Evolutionary conservation across 2,113 vertebrate species (phyloP), one percentile per base, ranked within the genome.

Genomic region (Takifugu bimaculatus): DNA sequence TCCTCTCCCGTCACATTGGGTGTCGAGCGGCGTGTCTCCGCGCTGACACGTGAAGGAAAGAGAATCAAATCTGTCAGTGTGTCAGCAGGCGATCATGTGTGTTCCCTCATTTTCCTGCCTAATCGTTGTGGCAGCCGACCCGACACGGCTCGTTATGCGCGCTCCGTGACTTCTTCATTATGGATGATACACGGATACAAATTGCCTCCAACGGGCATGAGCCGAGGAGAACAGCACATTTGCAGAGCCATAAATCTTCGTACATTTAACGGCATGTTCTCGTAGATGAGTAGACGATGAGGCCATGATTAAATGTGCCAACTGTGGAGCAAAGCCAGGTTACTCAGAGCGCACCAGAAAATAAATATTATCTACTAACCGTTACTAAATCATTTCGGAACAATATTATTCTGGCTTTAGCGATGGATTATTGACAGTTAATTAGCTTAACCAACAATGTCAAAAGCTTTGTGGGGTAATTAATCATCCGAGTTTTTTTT

Each of bases 111-210:
- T 53, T 51, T 35, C 26, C 15, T 20, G 20, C 3, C 44, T 12
- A 32, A 54, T 25, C 15, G n/a, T 47, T 3, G 26, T 57, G 13
- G 26, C 35, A 63, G 26, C 32, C 13, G 5, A 43, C 35, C 25
- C 27, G 42, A 9, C 26, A 32, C 5, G 1, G 15, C n/a, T 45
- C 42, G 44, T 6, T 14, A 13, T 29, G 20, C 6, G 5, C 32
- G 54, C 28, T 20, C 25, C 20, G 4, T 2, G 5, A 67, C 25
- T 26, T 47, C 39, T 71, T 56, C 13, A 64, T 55, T 58, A 64
- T 70, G 5, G 12, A 55, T 57, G 27, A 42, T 42, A 51, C 5
- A 59, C 35, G 32, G 12, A 20, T 54, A 14, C 9, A 52, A 39
- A 57, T 64, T 42, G 13, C 6, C 9, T 11, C 13, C 43, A 60